Base-by-base conservation (phyloP, 2,113 vertebrate genomes). In the Perca fluviatilis region DNA sequence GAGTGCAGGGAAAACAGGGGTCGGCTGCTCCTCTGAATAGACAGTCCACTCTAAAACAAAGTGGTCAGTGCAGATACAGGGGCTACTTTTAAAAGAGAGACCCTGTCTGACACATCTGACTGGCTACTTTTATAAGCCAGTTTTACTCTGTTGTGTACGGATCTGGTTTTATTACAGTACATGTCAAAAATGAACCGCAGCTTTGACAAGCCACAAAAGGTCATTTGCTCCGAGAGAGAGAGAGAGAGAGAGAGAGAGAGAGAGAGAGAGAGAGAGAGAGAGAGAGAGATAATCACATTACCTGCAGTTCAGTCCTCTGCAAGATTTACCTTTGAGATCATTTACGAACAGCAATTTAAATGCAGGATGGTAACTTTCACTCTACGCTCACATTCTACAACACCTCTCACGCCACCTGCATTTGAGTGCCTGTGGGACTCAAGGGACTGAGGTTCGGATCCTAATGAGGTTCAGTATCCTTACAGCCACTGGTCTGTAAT, bases 21-120 rank as follows among this genome's bases (percentile, higher is more conserved):
- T 74, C 83, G 76, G 86, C 78, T 77, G 79, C 66, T 77, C 70
- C 80, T 86, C 69, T 80, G 64, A 86, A 86, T 72, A 89, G 88
- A 91, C 67, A 74, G 91, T 69, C 84, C 90, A 87, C 91, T 93
- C 82, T 47, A 68, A 84, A 90, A 69, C 72, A 76, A 91, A 89
- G 87, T 88, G 91, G 33, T 46, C 79, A 43, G 30, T 71, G 60
- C 72, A 90, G 87, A 91, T 81, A 91, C 64, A 73, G 80, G 50
- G 60, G 76, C 72, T 64, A 64, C 80, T 83, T 86, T 57, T 58
- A 33, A 80, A 77, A 86, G 40, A 89, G 65, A 86, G 79, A 74
- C 46, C 2, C 64, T 10, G 81, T 80, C 54, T 89, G 81, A 85
- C 46, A 60, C 15, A 23, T 62, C 56, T 15, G 3, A 66, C 60